Conservation (phyloP, 2,113 vertebrate species). For the Lepus timidus region DNA sequence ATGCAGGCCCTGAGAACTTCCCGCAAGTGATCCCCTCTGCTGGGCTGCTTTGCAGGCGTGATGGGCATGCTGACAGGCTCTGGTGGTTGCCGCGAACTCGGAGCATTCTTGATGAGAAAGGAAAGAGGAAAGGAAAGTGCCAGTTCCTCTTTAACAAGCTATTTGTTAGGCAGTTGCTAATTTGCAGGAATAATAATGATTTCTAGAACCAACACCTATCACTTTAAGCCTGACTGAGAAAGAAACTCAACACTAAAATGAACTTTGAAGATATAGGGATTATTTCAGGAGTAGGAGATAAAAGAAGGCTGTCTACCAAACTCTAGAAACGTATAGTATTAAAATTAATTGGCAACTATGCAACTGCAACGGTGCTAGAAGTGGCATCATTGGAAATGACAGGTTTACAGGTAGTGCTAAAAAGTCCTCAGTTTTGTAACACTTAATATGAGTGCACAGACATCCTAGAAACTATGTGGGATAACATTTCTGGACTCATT, state of each 20-base stretch:
- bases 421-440: constrained; percentile 3
- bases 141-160: constrained; percentile 72
- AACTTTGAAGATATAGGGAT: background rate
- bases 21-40: constrained; percentile 81
- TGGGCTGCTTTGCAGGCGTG: constrained; percentile 50
- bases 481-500: background rate
- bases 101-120: constrained; percentile 62
- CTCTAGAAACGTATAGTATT: background rate
- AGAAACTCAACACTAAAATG: background rate
- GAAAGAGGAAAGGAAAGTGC: constrained; percentile 73
- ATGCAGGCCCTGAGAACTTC: constrained; percentile 87
- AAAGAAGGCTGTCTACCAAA: background rate
- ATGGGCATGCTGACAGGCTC: constrained; percentile 69
- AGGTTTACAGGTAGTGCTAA: background rate
- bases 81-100: constrained; percentile 27
- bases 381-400: background rate
- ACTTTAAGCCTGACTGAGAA: background rate
- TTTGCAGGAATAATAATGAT: constrained; percentile 59
- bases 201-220: constrained; percentile 39
- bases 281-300: background rate
- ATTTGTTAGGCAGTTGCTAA: constrained; percentile 56
- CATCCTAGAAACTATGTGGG: background rate
- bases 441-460: background rate
- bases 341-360: background rate
- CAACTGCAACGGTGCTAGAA: background rate